Evolutionary conservation across 2,797 vertebrate species (phyloP).

Genomic region (Sebastes aleutianus): DNA sequence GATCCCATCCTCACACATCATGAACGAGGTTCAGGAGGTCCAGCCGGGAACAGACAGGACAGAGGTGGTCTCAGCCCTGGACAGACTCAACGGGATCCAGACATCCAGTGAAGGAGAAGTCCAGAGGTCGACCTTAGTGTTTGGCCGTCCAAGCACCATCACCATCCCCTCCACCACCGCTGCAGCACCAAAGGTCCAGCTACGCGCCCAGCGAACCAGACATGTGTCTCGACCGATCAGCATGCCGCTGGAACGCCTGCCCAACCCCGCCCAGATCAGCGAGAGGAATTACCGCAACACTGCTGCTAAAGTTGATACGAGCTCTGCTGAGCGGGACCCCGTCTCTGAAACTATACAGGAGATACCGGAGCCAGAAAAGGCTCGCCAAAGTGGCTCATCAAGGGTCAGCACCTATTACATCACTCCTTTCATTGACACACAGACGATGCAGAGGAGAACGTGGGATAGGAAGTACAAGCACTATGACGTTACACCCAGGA

Average conservation of each 20-base stretch:
- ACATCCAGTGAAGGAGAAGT: conserved; percentile 59
- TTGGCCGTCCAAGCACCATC: conserved; percentile 73
- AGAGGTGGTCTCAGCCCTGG: conserved; percentile 57
- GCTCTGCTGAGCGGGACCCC: conserved; percentile 53
- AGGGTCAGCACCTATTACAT: conserved; percentile 82
- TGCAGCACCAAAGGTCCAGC: conserved; percentile 79
- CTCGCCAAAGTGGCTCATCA: conserved; percentile 63
- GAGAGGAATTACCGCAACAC: conserved; percentile 83
- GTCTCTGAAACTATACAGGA: conserved; percentile 84
- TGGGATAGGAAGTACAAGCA: conserved; percentile 93
- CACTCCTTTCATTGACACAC: conserved; percentile 88
- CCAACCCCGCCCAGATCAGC: conserved; percentile 75
- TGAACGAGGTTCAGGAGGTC: conserved; percentile 81
- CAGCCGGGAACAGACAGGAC: conserved; percentile 69
- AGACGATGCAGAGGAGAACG: conserved; percentile 83
- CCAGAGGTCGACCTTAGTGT: conserved; percentile 74
- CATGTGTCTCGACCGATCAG: conserved; percentile 86
- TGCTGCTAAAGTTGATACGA: conserved; percentile 19
- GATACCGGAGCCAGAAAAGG: conserved; percentile 82
- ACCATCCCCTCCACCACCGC: conserved; percentile 1
- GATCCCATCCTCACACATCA: conserved; percentile 75
- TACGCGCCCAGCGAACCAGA: conserved; percentile 82
- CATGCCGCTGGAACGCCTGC: conserved; percentile 89
- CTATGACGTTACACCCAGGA: conserved; percentile 88
- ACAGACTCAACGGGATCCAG: conserved; percentile 76